Conservation (phyloP, 2,888 invertebrate species). For the Hirtodrosophila cameraria region DNA sequence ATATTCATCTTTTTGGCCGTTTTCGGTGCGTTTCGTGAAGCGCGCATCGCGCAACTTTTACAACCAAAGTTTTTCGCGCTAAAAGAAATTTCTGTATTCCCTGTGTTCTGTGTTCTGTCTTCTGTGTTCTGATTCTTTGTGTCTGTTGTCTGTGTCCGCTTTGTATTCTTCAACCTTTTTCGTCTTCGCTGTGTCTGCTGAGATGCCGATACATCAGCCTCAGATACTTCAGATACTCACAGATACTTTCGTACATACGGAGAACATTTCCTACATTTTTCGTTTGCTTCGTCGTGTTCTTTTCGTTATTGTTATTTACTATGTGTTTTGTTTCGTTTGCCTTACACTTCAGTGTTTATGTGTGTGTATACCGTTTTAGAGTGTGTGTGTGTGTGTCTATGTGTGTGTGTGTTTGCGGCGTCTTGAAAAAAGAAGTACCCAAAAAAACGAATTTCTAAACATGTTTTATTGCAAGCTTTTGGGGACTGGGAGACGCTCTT, state of each 20-base stretch:
- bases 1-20: constrained; percentile 84
- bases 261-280: constrained; percentile 53
- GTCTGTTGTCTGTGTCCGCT: constrained; percentile 36
- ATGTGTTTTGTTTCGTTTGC: constrained; percentile 52
- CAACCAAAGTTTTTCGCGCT: constrained; percentile 65
- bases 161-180: constrained; percentile 25
- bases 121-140: constrained; percentile 38
- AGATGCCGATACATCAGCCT: constrained; percentile 65
- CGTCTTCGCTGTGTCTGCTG: constrained; percentile 10
- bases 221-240: constrained; percentile 45
- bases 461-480: constrained; percentile 2
- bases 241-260: constrained; percentile 9
- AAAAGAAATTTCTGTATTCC: constrained; percentile 57
- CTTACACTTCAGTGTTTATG: constrained; percentile 8
- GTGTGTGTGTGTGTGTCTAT: neutral
- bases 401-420: constrained; percentile 2
- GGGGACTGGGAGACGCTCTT: constrained; percentile 2
- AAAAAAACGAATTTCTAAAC: constrained; percentile 1
- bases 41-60: constrained; percentile 64
- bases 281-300: constrained; percentile 20
- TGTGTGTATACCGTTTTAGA: neutral
- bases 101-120: constrained; percentile 28
- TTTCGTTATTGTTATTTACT: constrained; percentile 47
- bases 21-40: constrained; percentile 83
- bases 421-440: constrained; percentile 11